Evolutionary conservation across 1,140 invertebrate species (phyloP), one percentile per base, ranked within the genome.

Genomic region (Coptotermes formosanus): DNA sequence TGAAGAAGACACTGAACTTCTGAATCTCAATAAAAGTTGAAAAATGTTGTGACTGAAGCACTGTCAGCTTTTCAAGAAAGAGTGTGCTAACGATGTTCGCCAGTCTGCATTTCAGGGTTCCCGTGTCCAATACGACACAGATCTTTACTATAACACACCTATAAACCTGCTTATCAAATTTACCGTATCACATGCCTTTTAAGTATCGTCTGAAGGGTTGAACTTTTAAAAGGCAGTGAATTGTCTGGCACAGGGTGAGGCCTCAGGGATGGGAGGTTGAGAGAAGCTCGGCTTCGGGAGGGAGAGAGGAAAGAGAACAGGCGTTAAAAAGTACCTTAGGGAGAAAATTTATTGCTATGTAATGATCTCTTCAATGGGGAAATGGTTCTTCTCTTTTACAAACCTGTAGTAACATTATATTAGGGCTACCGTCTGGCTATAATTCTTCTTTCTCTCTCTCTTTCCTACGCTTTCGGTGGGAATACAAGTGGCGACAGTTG

Each of bases 311-410:
- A 9, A 30, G 64, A 75, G 64, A 75, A 75, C 64, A 75, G 64
- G 64, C 64, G 64, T 75, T 75, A 75, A 75, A 75, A 75, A 75
- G 64, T 75, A 30, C 64, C 64, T 75, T 30, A 30, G 64, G 64
- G 64, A 75, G 64, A 75, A 75, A 75, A 75, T 75, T 75, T 75
- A 75, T 75, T 75, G 64, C 64, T 75, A 75, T 75, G 64, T 75
- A 75, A 75, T 75, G 64, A 75, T 75, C 64, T 75, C 64, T 75
- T 75, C 64, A 75, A 75, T 30, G 64, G 64, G 64, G 64, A 75
- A 75, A 75, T 75, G 64, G 64, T 75, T 75, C 64, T 75, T 75
- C 64, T 75, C 64, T 75, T 75, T 75, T 75, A 75, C 25, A 30
- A 75, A 75, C 64, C 64, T 75, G 64, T 75, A 75, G 25, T 75